Evolutionary conservation across 2,888 invertebrate species (phyloP).

Genomic region (Lucinisca nassula): DNA sequence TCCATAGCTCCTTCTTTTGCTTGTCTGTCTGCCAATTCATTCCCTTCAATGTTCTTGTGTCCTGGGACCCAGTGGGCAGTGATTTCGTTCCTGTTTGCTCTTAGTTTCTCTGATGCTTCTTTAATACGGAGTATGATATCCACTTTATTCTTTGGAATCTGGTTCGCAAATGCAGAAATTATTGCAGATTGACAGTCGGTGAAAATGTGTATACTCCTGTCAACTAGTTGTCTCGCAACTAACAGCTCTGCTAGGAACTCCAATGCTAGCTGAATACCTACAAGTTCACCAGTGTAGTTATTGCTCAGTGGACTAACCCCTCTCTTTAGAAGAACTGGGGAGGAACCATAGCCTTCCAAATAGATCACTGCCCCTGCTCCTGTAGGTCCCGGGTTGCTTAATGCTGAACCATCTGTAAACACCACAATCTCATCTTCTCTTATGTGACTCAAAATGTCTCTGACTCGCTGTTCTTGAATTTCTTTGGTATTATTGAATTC

Average conservation of each 20-base stretch:
- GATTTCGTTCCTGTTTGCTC: background rate
- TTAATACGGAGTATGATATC: slow-evolving; percentile 7
- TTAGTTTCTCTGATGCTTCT: background rate
- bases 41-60: background rate
- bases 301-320: background rate
- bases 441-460: background rate
- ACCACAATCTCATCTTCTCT: background rate
- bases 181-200: no score
- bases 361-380: slow-evolving; percentile 21
- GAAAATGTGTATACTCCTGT: no score
- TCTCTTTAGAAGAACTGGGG: background rate
- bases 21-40: background rate
- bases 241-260: no score
- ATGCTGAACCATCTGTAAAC: no score
- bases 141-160: slow-evolving; percentile 6
- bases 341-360: background rate
- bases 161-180: no score
- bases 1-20: background rate
- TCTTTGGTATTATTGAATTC: no score
- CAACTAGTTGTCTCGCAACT: no score
- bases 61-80: background rate
- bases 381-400: no score
- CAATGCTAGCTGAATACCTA: no score
- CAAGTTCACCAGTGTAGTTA: no score
- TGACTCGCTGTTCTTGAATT: background rate